These are phyloP conservation scores for Mycalesis mineus DNA, from an alignment of 2,888 invertebrate genomes.

Conservation along the genomic window DNA sequence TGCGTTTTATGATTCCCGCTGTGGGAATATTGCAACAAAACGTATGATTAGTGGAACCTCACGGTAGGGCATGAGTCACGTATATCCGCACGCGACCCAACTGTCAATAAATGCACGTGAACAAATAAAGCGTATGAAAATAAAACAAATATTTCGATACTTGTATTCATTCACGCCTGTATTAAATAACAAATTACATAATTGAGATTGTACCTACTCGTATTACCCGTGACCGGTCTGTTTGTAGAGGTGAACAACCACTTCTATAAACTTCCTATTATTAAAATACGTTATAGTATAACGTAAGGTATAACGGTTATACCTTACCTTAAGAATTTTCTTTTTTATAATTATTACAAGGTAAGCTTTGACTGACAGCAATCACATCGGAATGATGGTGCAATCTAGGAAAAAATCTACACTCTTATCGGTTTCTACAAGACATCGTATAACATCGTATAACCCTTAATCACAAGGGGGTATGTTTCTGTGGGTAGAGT, in stretches of 20 bases:
- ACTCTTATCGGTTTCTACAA: no score
- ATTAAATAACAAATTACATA: constrained; percentile 3
- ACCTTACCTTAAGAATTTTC: no score
- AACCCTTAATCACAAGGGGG: no score
- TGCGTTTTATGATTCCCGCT: not conserved
- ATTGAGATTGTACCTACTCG: not conserved
- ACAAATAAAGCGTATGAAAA: constrained; percentile 22
- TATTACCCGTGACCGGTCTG: constrained; percentile 4
- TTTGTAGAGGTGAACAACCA: not conserved
- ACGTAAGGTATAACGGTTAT: no score
- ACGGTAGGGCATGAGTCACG: constrained; percentile 48
- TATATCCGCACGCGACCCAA: constrained; percentile 47
- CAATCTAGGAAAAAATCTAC: no score
- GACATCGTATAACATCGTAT: no score
- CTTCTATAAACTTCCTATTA: no score
- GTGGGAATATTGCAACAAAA: constrained; percentile 6
- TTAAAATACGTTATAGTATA: no score
- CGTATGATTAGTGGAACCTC: constrained; percentile 33
- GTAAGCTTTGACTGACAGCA: no score
- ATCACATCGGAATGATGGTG: no score
- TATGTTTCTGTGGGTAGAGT: no score
- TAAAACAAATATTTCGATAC: constrained; percentile 5
- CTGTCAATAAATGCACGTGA: constrained; percentile 41
- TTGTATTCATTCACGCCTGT: not conserved
- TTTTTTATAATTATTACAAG: no score